Percentiles rank a stretch among this genome's conserved stretches.
Conservation (phyloP, 37 sponge, comb jelly and placozoan species). For the Spongilla lacustris region DNA sequence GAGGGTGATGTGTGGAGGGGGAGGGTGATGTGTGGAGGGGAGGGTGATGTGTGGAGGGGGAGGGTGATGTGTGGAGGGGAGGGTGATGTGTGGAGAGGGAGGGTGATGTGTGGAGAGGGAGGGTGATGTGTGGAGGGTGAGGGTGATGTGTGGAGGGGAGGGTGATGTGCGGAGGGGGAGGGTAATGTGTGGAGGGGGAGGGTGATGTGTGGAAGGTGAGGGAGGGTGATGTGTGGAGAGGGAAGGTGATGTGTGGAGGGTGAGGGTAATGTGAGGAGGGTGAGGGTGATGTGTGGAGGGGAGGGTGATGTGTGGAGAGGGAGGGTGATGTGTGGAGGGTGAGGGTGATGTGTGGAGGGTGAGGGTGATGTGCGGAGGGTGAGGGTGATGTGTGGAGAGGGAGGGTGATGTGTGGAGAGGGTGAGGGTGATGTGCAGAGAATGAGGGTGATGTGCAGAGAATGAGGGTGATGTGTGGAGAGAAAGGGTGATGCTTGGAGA, state of each 20-base stretch:
- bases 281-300: not conserved
- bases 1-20: no score
- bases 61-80: not conserved
- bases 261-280: no score
- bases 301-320: no score
- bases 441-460: not conserved
- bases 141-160: not conserved
- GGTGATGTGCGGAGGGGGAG: not conserved
- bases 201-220: no score
- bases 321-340: not conserved
- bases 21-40: no score
- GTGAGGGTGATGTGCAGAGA: no score
- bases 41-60: not conserved
- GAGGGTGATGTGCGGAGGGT: no score
- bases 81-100: not conserved
- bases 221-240: not conserved
- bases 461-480: conserved; percentile 15
- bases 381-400: not conserved
- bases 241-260: no score
- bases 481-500: no score
- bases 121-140: no score
- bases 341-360: conserved; percentile 26
- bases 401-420: conserved; percentile 24
- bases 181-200: not conserved
- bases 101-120: not conserved